Base-by-base conservation (phyloP, 2,797 vertebrate genomes). In the Sternarchorhynchus goeldii region DNA sequence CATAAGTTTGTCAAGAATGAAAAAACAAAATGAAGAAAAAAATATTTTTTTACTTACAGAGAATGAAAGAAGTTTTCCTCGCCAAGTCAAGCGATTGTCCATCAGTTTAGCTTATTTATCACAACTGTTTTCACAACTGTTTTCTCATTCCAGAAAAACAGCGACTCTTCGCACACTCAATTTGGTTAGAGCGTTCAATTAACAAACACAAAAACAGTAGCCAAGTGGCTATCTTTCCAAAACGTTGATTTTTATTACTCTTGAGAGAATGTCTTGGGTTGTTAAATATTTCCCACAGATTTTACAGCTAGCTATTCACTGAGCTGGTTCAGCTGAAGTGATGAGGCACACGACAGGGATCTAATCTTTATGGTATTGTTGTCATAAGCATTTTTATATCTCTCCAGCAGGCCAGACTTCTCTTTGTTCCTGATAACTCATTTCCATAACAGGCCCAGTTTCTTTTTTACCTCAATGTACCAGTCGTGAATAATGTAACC, bases 381-480 rank as follows among this genome's bases (percentile, higher is more conserved):
- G 70, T 79, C 67, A 74, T 78, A 78, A 80, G 69, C 77, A 20
- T 62, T 67, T 80, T 81, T 73, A 64, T 75, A 74, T 81, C 79
- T 59, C 79, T 32, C 34, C 79, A 65, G 75, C 64, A 32, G 53
- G 12, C 45, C 39, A 2, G 2, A 34, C 25, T 63, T 78, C 73
- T 68, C 79, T 53, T 69, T 68, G 70, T 73, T 68, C 25, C 70
- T 77, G 74, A 58, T 67, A n/a, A n/a, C 77, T 73, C 70, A 70
- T 77, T 62, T 60, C 67, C 69, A 59, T 64, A 16, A 25, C 75
- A 53, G 64, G 63, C 62, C 62, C 29, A 17, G 65, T 34, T 56
- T 14, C 59, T 59, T 71, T 79, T 41, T 77, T 62, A 75, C 41
- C 34, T 50, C 39, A 45, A 73, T 73, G 78, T 73, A 79, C 64